These are phyloP conservation scores for Phorcus lineatus DNA, from an alignment of 2,888 invertebrate genomes.

Conservation along the genomic window DNA sequence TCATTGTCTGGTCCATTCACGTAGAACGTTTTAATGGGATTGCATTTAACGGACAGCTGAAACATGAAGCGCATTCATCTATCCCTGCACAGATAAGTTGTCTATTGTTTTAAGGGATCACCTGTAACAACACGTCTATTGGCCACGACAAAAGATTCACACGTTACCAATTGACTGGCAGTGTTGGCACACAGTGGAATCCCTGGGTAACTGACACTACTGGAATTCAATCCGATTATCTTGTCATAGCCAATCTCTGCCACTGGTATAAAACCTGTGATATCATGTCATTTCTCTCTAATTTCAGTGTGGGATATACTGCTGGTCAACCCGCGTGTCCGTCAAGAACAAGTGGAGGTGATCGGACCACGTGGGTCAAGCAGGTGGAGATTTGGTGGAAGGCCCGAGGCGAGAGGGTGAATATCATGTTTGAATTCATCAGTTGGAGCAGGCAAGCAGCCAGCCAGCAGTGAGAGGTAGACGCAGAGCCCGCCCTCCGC, in stretches of 20 bases:
- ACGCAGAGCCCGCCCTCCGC: neutral
- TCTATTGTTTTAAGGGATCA: slow-evolving; percentile 11
- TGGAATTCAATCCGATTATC: slow-evolving; percentile 9
- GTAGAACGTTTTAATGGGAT: slow-evolving; percentile 1
- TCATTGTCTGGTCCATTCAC: neutral
- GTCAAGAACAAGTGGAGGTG: neutral
- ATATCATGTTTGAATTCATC: slow-evolving; percentile 5
- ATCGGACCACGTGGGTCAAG: neutral
- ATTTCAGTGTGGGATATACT: neutral
- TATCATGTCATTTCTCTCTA: slow-evolving; percentile 4
- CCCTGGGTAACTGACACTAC: neutral
- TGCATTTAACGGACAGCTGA: neutral
- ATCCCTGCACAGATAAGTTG: neutral
- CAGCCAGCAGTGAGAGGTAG: neutral
- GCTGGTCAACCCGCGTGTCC: no score
- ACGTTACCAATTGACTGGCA: neutral
- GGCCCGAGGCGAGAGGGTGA: neutral
- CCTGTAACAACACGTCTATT: neutral
- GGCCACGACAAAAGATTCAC: neutral
- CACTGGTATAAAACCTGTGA: neutral
- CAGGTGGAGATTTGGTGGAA: neutral
- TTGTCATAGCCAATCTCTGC: slow-evolving; percentile 9
- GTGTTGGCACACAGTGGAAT: neutral
- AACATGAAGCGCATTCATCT: neutral
- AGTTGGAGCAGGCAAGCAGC: neutral